Conservation (phyloP, 2,113 vertebrate genomes). For the Apodemus speciosus region DNA sequence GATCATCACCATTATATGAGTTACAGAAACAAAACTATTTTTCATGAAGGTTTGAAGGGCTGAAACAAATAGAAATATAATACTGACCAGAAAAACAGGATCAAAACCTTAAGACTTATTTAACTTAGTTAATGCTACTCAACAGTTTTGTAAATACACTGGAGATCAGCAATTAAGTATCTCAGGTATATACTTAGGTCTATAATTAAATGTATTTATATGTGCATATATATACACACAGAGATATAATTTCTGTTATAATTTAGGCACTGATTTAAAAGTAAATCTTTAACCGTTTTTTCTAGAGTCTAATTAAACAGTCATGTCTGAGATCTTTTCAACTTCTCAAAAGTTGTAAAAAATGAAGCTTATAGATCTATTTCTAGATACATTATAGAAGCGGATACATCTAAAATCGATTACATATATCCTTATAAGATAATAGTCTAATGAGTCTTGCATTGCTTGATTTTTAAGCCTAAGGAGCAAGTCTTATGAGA, state of each 20-base stretch:
- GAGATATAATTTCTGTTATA: neutral
- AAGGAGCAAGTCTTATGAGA: neutral
- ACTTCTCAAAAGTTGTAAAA: neutral
- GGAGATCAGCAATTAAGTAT: neutral
- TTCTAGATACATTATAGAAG: neutral
- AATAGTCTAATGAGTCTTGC: neutral
- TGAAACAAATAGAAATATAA: constrained; percentile 36
- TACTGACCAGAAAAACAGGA: neutral
- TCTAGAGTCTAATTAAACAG: constrained; percentile 13
- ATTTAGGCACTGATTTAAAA: constrained; percentile 22
- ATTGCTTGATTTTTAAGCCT: neutral
- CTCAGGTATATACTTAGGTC: neutral
- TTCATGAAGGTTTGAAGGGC: neutral
- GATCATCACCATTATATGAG: neutral
- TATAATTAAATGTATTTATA: neutral
- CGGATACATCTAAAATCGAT: neutral
- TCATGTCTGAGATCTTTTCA: neutral
- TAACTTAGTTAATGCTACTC: neutral
- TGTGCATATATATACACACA: neutral
- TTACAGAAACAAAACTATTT: neutral
- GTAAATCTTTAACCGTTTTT: neutral
- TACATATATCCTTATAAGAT: neutral
- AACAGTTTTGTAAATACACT: neutral
- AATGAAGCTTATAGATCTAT: neutral
- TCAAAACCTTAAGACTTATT: neutral